Evolutionary conservation across 2,113 vertebrate species (phyloP).

Genomic region (Engraulis encrasicolus): DNA sequence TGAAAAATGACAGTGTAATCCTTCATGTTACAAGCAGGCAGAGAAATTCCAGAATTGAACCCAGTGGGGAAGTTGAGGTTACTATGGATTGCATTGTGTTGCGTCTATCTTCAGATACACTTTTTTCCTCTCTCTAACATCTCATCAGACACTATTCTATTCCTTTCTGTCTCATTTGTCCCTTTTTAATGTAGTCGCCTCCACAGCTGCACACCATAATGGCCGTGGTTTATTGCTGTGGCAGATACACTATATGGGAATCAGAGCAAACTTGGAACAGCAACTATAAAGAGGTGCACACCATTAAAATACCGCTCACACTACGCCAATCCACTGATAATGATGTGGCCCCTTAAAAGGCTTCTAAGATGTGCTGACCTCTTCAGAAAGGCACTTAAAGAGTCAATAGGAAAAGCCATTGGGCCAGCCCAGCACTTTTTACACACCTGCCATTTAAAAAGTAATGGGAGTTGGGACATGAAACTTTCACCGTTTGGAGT

Average conservation of each 20-base stretch:
- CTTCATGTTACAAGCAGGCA: neutral
- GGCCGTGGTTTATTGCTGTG: neutral
- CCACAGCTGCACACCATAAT: conserved; percentile 4
- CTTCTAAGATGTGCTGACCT: no score
- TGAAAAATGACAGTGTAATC: neutral
- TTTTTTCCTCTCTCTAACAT: neutral
- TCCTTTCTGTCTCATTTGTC: conserved; percentile 6
- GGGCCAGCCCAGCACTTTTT: no score
- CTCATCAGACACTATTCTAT: conserved; percentile 11
- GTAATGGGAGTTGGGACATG: no score
- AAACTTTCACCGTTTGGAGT: no score
- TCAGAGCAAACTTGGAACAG: neutral
- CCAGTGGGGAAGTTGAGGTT: neutral
- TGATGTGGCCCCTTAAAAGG: neutral
- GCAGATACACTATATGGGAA: neutral
- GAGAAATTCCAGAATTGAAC: neutral
- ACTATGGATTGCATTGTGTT: conserved; percentile 9
- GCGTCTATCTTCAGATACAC: neutral
- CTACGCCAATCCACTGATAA: neutral
- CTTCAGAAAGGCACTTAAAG: no score
- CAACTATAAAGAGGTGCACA: neutral
- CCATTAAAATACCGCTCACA: neutral
- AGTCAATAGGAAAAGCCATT: no score
- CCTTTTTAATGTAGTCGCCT: conserved; percentile 4
- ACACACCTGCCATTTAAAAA: no score